A percentile compares a stretch with the other conserved stretches of the same genome.
These are phyloP conservation scores for Salvelinus fontinalis DNA, from an alignment of 2,113 vertebrate genomes.

Conservation along the genomic window DNA sequence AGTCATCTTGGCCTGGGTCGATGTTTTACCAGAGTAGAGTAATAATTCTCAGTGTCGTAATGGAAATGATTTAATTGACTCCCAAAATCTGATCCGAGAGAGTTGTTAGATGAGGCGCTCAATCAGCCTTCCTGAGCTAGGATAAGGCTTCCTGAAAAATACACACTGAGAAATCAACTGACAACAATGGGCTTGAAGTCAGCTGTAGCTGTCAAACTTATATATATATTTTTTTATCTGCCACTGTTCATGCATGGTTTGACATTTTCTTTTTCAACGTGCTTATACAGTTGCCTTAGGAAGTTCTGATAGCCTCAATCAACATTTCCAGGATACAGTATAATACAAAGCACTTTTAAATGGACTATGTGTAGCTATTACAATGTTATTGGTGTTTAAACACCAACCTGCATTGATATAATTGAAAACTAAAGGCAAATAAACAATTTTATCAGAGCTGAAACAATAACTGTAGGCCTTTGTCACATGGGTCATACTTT, in stretches of 20 bases:
- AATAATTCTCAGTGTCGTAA: conserved; percentile 89
- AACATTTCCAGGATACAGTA: background rate
- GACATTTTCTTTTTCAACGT: conserved; percentile 24
- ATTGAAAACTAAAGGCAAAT: too few relatives aligned
- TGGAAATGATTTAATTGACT: conserved; percentile 92
- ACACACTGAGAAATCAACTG: conserved; percentile 78
- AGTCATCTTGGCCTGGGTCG: conserved; percentile 86
- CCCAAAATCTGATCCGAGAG: conserved; percentile 80
- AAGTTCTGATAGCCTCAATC: background rate
- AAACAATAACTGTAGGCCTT: too few relatives aligned
- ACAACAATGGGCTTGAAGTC: conserved; percentile 69
- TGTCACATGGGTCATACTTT: too few relatives aligned
- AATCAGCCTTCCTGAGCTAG: conserved; percentile 73
- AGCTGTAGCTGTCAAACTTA: conserved; percentile 24
- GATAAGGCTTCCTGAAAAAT: conserved; percentile 85
- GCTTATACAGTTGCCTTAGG: background rate
- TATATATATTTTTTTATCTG: conserved; percentile 30
- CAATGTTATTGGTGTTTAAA: background rate
- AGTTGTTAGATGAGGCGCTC: conserved; percentile 78
- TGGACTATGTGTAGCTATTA: background rate
- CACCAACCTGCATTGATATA: background rate
- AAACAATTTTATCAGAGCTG: too few relatives aligned
- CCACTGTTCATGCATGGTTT: background rate
- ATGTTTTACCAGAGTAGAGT: conserved; percentile 80
- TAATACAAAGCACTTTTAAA: background rate